These are phyloP conservation scores for Chromis chromis DNA, from an alignment of 2,797 vertebrate species.

Conservation along the genomic window DNA sequence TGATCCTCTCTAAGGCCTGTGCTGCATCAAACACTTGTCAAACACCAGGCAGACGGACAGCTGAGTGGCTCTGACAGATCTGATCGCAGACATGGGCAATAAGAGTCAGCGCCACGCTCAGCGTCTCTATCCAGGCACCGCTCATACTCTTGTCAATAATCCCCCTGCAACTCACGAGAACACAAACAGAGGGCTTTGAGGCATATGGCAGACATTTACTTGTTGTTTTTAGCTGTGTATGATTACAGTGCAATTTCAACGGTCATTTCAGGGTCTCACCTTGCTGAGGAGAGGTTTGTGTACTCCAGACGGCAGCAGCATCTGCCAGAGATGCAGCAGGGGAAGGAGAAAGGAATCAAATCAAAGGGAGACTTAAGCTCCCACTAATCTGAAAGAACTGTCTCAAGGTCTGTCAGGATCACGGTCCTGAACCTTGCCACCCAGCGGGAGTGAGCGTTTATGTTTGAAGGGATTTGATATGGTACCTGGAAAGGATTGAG, in stretches of 20 bases:
- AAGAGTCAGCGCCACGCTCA: slow-evolving; percentile 60
- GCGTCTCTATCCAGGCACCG: slow-evolving; percentile 54
- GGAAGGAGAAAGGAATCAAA: slow-evolving; percentile 69
- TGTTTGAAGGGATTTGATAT: slow-evolving; percentile 67
- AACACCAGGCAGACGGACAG: slow-evolving; percentile 77
- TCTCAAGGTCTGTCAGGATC: slow-evolving; percentile 70
- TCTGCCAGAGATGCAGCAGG: slow-evolving; percentile 64
- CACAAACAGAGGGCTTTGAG: slow-evolving; percentile 75
- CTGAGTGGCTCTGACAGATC: slow-evolving; percentile 81
- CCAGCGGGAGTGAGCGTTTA: slow-evolving; percentile 62
- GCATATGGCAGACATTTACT: slow-evolving; percentile 86
- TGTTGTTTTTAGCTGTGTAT: slow-evolving; percentile 77
- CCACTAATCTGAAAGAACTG: slow-evolving; percentile 68
- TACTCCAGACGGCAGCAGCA: slow-evolving; percentile 64
- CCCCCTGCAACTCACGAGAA: slow-evolving; percentile 62
- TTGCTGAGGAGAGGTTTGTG: slow-evolving; percentile 66
- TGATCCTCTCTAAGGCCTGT: slow-evolving; percentile 81
- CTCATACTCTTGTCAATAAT: slow-evolving; percentile 75
- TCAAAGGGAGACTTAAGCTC: slow-evolving; percentile 69
- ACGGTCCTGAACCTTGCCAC: slow-evolving; percentile 67
- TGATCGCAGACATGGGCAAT: slow-evolving; percentile 72
- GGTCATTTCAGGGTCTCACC: slow-evolving; percentile 81
- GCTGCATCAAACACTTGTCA: slow-evolving; percentile 81
- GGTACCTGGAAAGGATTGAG: slow-evolving; percentile 64
- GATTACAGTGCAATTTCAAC: slow-evolving; percentile 83